phyloP scores from a whole-genome alignment of 2,113 vertebrate species.

The Muntiacus reevesi region DNA sequence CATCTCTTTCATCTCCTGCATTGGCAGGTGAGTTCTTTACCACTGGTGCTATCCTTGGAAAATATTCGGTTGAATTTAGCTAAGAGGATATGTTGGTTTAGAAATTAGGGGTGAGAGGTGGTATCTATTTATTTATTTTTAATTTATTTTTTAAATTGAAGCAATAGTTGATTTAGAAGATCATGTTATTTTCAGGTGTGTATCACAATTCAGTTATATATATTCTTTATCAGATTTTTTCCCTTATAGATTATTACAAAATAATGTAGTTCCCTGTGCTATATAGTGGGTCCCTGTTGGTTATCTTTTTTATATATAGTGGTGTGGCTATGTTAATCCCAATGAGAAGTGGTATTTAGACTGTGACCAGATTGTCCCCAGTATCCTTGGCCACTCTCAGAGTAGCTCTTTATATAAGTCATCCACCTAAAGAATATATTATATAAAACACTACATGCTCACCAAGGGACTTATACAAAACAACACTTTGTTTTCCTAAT shows the following conservation, averaged over 20 bases:
- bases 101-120: not conserved
- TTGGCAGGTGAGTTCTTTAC: not conserved
- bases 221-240: not conserved
- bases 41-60: not conserved
- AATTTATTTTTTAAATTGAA: not conserved
- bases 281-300: not conserved
- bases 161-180: not conserved
- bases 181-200: not conserved
- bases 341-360: not conserved
- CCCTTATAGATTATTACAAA: not conserved
- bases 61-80: not conserved
- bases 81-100: constrained; percentile 1
- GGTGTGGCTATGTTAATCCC: not conserved
- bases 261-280: not conserved
- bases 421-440: constrained; percentile 12
- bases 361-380: not conserved
- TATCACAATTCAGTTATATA: not conserved
- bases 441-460: not conserved
- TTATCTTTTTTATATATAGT: not conserved
- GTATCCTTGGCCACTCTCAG: not conserved
- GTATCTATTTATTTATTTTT: not conserved
- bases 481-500: constrained; percentile 11
- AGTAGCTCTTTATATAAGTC: not conserved
- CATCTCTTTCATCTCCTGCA: not conserved
- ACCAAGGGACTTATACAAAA: not conserved